Base-by-base conservation (phyloP, 2,113 vertebrate species). In the Phalacrocorax aristotelis region DNA sequence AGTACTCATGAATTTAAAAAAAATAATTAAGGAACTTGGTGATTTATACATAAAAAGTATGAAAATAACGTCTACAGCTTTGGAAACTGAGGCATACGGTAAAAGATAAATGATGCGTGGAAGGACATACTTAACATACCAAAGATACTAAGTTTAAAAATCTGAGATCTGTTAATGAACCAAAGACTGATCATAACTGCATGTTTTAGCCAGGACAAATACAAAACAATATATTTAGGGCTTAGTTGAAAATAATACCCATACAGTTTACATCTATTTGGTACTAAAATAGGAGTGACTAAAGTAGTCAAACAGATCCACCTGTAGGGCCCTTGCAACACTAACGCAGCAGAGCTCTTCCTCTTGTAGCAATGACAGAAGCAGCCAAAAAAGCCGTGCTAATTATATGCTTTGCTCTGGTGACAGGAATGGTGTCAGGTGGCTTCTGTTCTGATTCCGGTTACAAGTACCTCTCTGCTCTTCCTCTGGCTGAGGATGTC, bases 341-440 rank as follows among this genome's bases (percentile, higher is more conserved):
- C n/a, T 34, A 71, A 61, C 1, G 44, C 34, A 72, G 57, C 13
- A 85, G 54, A 65, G 42, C 30, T 85, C 65, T 42, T 82, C 54
- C 78, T 65, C 87, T 95, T 36, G 78, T 40, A 76, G 62, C 70
- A 85, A 57, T 49, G 76, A 58, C 51, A 86, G 71, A 34, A 86
- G 46, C 62, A 83, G 44, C 27, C 8, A 3, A 30, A 78, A 83
- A 80, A 77, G 62, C n/a, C 66, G 60, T 14, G 16, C 81, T 88
- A 95, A 95, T 80, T 58, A 91, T 36, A 65, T 5, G 40, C 55
- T 89, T 93, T 87, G 52, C 58, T 90, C 70, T 80, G 81, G 76
- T 77, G 84, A 80, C 66, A 95, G 66, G 49, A 91, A 94, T 32
- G 46, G 74, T 90, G 75, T 93, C 85, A 86, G 78, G 60, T 91